Evolutionary conservation across 2,797 vertebrate species (phyloP), one percentile per base, ranked within the genome.

Genomic region (Rallus crepitans): DNA sequence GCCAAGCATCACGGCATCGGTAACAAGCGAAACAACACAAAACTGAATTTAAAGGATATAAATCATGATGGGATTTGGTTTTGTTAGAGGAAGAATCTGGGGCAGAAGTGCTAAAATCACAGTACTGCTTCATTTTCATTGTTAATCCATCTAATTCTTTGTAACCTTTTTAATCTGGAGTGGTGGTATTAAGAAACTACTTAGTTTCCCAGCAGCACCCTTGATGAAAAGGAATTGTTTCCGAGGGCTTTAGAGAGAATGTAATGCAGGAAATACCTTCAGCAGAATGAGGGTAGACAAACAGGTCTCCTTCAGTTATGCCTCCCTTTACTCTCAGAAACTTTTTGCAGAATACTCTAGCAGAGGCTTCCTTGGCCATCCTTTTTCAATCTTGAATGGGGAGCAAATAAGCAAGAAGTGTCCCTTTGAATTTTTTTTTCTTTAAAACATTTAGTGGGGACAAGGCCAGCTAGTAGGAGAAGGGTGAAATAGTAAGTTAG

Each of bases 1-100:
- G 99, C 99, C 75, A 89, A 78, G 83, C 98, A 99, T 96, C 99
- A 99, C 50, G 98, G 98, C 97, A 99, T 99, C 5, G 99, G 99
- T 99, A 98, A 98, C 40, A 45, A 40, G 71, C 39, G 72, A 61
- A 77, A 47, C 64, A 81, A 31, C 39, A 39, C 56, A 52, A 89
- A 72, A 15, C 47, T 93, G 33, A 39, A 3, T 50, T 91, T 72
- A 12, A 88, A 45, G 39, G 65, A 42, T 19, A 23, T 40, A 75
- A 77, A n/a, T 83, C 3, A 6, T 56, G 6, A 23, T 11, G 69
- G 39, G 17, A 30, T 82, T 91, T 86, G 12, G 59, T 68, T 91
- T 27, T n/a, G 73, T 50, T 39, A 70, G 48, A 81, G 55, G 55
- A 50, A 70, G 48, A 90, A 76, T 81, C 80, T 55, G n/a, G n/a